A percentile compares a stretch with the other conserved stretches of the same genome.
Evolutionary conservation across 2,113 vertebrate species (phyloP).

Genomic region (Microtus richardsoni): DNA sequence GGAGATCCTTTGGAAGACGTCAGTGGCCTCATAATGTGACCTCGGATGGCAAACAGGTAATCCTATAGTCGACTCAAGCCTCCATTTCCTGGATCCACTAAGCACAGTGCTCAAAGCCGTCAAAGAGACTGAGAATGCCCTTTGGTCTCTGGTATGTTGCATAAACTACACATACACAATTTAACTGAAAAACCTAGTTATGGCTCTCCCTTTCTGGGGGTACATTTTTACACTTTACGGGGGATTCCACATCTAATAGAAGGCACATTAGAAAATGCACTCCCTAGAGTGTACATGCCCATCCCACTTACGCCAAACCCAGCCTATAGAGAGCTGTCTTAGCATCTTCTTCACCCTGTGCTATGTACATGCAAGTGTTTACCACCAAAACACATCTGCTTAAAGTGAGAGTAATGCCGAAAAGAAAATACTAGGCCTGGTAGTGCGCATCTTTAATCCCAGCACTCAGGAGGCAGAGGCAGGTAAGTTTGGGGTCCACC

Average conservation of each 20-base stretch:
- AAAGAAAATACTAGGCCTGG: neutral
- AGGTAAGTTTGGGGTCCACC: neutral
- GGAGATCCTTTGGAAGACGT: neutral
- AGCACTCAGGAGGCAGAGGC: neutral
- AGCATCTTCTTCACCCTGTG: rapidly evolving
- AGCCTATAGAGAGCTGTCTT: neutral
- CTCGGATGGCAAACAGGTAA: neutral
- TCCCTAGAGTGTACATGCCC: neutral
- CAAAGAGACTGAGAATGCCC: neutral
- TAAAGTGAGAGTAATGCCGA: neutral
- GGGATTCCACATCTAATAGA: too few species aligned
- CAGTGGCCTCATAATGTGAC: neutral
- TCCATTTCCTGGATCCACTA: slow-evolving; percentile 75
- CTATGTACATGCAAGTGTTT: neutral
- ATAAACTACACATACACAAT: too few species aligned
- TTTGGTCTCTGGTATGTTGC: neutral
- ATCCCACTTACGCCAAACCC: neutral
- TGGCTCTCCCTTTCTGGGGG: neutral
- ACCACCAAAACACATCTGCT: neutral
- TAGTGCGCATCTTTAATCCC: neutral
- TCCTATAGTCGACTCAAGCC: slow-evolving; percentile 31
- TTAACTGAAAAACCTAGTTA: rapidly evolving
- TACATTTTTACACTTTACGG: neutral
- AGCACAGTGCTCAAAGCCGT: neutral
- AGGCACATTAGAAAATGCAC: neutral